Conservation (phyloP, 2,113 vertebrate genomes). For the Scalopus aquaticus region DNA sequence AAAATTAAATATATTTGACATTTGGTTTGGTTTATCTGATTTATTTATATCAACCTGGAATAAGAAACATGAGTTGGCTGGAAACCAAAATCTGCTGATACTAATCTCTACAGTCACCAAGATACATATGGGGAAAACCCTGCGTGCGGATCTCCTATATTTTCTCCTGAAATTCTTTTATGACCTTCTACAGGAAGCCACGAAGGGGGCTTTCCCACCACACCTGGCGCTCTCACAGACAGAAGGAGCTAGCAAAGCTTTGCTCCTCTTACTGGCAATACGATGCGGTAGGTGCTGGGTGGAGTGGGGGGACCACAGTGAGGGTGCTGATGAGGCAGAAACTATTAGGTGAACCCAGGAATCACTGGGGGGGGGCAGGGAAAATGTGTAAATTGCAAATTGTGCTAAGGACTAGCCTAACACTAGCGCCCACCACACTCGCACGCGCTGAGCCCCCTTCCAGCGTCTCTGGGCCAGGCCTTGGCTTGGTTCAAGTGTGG, state of each 20-base stretch:
- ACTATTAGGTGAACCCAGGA: neutral
- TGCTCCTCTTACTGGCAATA: neutral
- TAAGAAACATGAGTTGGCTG: neutral
- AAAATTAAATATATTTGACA: neutral
- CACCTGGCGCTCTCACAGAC: neutral
- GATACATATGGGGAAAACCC: neutral
- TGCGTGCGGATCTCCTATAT: no score
- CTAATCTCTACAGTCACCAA: conserved; percentile 16
- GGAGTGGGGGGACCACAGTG: neutral
- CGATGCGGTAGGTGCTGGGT: neutral
- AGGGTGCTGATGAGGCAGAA: neutral
- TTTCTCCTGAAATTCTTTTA: neutral
- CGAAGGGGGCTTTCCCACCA: neutral
- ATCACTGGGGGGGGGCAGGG: neutral
- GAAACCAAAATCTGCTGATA: neutral
- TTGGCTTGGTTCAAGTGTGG: neutral
- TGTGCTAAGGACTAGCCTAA: neutral
- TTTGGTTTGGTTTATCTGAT: conserved; percentile 22
- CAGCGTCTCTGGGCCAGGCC: neutral
- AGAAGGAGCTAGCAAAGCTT: no score
- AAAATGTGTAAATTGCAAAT: neutral
- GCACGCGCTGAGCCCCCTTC: accelerated
- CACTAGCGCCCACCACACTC: neutral
- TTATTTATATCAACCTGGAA: neutral
- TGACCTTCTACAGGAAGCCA: neutral